Evolutionary conservation across 2,797 vertebrate species (phyloP).

Genomic region (Cygnus olor): DNA sequence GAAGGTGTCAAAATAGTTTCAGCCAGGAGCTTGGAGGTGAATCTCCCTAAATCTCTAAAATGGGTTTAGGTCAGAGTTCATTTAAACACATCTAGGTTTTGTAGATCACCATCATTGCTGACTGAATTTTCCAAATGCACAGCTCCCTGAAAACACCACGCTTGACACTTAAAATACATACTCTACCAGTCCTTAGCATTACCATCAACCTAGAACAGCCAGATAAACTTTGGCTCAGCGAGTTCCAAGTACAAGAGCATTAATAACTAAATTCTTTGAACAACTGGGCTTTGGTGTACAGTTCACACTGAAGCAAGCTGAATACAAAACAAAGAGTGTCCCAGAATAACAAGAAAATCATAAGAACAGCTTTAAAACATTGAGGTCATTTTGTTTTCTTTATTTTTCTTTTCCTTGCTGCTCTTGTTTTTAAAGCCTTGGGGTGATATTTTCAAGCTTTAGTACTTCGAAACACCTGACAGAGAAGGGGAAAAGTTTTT

Average conservation of each 20-base stretch:
- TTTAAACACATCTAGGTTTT: not conserved
- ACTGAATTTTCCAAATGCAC: not conserved
- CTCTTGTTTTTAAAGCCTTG: not conserved
- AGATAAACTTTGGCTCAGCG: not conserved
- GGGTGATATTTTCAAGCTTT: not conserved
- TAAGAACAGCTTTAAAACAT: not conserved
- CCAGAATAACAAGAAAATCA: not conserved
- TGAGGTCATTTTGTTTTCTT: not conserved
- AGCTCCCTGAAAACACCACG: not conserved
- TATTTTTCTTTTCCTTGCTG: fast-evolving
- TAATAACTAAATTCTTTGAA: not conserved
- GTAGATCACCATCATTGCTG: not conserved
- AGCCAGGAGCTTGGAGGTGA: not conserved
- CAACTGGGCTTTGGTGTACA: not conserved
- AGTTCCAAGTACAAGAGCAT: not conserved
- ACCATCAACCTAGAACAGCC: not conserved
- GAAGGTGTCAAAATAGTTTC: not conserved
- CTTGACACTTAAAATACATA: not conserved
- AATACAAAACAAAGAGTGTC: not conserved
- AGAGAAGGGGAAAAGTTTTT: not conserved
- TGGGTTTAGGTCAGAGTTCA: not conserved
- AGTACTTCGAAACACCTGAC: not conserved
- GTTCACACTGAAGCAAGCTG: not conserved
- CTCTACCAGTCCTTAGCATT: not conserved
- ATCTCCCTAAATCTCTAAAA: not conserved